Conservation (phyloP, 92 coral and sea anemone species). For the Porites evermanni region DNA sequence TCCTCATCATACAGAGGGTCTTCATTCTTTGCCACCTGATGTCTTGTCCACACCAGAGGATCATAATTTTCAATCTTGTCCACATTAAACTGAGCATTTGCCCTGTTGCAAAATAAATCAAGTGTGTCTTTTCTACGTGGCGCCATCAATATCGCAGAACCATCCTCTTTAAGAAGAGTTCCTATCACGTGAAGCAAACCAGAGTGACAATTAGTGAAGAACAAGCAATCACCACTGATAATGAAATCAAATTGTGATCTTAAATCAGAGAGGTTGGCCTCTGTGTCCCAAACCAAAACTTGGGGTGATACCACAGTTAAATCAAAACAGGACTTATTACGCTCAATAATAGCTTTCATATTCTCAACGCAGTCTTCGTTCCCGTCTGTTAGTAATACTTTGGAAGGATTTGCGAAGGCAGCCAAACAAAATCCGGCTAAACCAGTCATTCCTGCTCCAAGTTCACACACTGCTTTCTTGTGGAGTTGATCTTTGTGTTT, state of each 20-base stretch:
- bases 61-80: slow-evolving; percentile 23
- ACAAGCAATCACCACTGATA: slow-evolving; percentile 82
- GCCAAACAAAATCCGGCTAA: slow-evolving; percentile 92
- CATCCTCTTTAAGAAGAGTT: slow-evolving; percentile 35
- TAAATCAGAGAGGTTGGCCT: slow-evolving; percentile 43
- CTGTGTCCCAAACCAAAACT: slow-evolving; percentile 72
- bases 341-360: slow-evolving; percentile 53
- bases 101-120: slow-evolving; percentile 36
- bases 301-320: slow-evolving; percentile 49
- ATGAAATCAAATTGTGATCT: slow-evolving; percentile 71
- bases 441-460: slow-evolving; percentile 96
- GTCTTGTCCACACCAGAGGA: slow-evolving; percentile 44
- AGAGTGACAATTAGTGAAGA: slow-evolving; percentile 56
- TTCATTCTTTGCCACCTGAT: slow-evolving; percentile 17
- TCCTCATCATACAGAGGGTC: slow-evolving; percentile 63
- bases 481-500: slow-evolving; percentile 61
- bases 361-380: slow-evolving; percentile 81
- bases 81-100: slow-evolving; percentile 10
- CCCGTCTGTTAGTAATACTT: slow-evolving; percentile 88
- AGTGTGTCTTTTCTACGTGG: slow-evolving; percentile 36
- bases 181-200: slow-evolving; percentile 55
- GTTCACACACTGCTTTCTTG: slow-evolving; percentile 83
- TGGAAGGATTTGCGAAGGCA: slow-evolving; percentile 66
- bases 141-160: slow-evolving; percentile 26
- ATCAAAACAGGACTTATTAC: slow-evolving; percentile 60